Base-by-base conservation (phyloP, 2,113 vertebrate species). In the Tychaedon coryphoeus region DNA sequence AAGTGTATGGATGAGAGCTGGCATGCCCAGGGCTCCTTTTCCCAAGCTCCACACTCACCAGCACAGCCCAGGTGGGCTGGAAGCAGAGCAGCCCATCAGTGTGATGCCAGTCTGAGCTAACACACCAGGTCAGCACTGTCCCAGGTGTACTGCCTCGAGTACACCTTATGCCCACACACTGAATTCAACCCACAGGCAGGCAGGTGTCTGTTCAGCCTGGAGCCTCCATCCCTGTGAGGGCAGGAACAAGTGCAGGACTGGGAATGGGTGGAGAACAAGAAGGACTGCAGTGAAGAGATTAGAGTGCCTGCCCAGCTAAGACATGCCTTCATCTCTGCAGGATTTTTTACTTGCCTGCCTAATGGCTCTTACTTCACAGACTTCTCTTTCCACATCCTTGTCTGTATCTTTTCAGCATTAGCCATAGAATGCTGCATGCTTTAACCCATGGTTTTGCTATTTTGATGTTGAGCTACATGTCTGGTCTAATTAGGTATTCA, bases 401-500 rank as follows among this genome's bases (percentile, higher is more conserved):
- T 58, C 65, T 78, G 48, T 80, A 56, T 80, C 71, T 88, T 77
- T 74, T 51, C 90, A 67, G 64, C 64, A 10, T 56, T 73, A 82
- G 43, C 74, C 3, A 0, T 60, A 54, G 88, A 83, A 54, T 64
- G 36, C 43, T 84, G 50, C 42, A 48, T 64, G 67, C 33, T 86
- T 96, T 93, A 93, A 88, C 88, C 85, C 16, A 0, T 54, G 48
- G 12, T 74, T 92, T 71, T 83, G 51, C 19, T 78, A 1, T 78
- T 93, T 95, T 93, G 78, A 88, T 86, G 85, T 51, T 88, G 67
- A 94, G 72, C 42, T 94, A 66, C 43, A 10, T 43, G 42, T 62
- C 90, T 95, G 64, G 43, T 88, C 64, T 93, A 96, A 96, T 93
- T 93, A 94, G 40, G 71, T 64, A 83, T 93, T 94, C 71, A 83